Base-by-base conservation (phyloP, 1,140 invertebrate genomes). In the Mactra quadrangularis region DNA sequence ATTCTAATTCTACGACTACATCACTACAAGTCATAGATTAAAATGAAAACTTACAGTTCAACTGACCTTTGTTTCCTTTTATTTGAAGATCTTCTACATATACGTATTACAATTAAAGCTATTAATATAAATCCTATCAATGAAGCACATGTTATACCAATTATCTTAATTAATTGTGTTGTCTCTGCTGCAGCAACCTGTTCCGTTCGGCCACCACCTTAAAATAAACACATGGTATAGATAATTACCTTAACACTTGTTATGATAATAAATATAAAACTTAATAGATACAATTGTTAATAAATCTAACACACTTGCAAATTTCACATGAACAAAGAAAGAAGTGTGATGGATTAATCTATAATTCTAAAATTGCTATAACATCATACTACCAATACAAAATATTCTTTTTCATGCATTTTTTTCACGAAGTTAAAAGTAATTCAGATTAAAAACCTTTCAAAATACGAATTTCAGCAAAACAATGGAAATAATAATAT, bases 11-110 rank as follows among this genome's bases (percentile, higher is more conserved):
- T n/a, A n/a, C n/a, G n/a, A n/a, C n/a, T n/a, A n/a, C n/a, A n/a
- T n/a, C n/a, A n/a, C n/a, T n/a, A n/a, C n/a, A n/a, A n/a, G n/a
- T n/a, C n/a, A n/a, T n/a, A n/a, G n/a, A n/a, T n/a, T n/a, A n/a
- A n/a, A n/a, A n/a, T n/a, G n/a, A n/a, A n/a, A n/a, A n/a, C n/a
- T n/a, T n/a, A n/a, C n/a, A n/a, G n/a, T n/a, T n/a, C n/a, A n/a
- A n/a, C n/a, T n/a, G n/a, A 79, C 77, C 77, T 33, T 71, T 71
- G 41, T n/a, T 71, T 71, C 25, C 53, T 35, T 57, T 81, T 81
- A 3, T 33, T 15, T 6, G 45, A 25, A n/a, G 52, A 31, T 41
- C 52, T 55, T 50, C 77, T 81, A 45, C 77, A 81, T 2, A 45
- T 47, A 9, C 77, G 52, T 29, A 70, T 71, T 6, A 66, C 22